Percentiles rank a stretch among this genome's conserved stretches.
Evolutionary conservation across 2,797 vertebrate genomes (phyloP).

Genomic region (Garrulus glandarius): DNA sequence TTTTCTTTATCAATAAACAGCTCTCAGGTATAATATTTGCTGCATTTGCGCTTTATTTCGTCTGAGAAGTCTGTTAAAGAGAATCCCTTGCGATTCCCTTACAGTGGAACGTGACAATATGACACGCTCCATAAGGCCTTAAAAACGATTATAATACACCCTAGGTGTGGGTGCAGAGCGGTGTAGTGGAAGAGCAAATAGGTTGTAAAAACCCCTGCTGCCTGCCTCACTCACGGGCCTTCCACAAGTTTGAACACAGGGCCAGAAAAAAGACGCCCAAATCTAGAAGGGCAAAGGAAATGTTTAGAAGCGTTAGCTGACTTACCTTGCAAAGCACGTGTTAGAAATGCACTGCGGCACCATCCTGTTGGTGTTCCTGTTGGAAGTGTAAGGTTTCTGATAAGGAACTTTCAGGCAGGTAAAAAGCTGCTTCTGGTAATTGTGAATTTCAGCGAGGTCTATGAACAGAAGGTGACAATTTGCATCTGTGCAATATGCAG

Average conservation of each 20-base stretch:
- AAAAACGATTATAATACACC: conserved; percentile 81
- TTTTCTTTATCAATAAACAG: neutral
- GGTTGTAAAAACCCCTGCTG: conserved; percentile 74
- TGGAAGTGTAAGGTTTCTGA: conserved; percentile 40
- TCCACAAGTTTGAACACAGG: conserved; percentile 77
- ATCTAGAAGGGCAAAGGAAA: conserved; percentile 73
- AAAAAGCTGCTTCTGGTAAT: neutral
- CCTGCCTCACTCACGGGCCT: conserved; percentile 71
- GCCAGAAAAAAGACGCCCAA: conserved; percentile 78
- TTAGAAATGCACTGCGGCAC: conserved; percentile 61
- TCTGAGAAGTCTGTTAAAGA: neutral
- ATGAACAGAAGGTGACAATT: neutral
- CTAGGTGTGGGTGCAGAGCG: conserved; percentile 77
- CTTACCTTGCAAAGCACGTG: conserved; percentile 73
- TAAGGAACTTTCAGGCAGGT: neutral
- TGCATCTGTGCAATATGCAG: neutral
- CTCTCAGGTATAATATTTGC: neutral
- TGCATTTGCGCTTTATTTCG: neutral
- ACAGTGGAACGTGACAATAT: conserved; percentile 64
- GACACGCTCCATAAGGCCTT: conserved; percentile 80
- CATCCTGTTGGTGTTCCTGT: conserved; percentile 45
- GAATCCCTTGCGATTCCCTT: neutral
- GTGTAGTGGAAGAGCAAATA: conserved; percentile 69
- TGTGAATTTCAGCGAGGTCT: neutral
- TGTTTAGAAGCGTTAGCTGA: conserved; percentile 46